Percentiles rank a stretch among this genome's conserved stretches.
phyloP scores from a whole-genome alignment of 2,797 vertebrate genomes.

The Pantherophis alleghaniensis region DNA sequence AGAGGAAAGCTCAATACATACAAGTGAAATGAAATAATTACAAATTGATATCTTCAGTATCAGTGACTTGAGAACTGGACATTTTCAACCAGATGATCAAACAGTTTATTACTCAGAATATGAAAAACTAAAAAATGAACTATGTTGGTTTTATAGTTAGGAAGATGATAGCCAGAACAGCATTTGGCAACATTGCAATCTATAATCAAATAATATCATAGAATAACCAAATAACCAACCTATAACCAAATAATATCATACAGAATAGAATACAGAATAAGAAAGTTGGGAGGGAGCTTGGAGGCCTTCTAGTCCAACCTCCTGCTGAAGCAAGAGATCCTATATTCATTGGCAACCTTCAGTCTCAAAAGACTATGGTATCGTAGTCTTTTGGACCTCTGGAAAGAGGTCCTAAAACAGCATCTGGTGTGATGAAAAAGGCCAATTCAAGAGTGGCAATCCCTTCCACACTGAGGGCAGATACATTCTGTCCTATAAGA shows the following conservation, averaged over 20 bases:
- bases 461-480: no score
- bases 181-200: neutral
- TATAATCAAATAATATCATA: neutral
- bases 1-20: neutral
- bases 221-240: neutral
- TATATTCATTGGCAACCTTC: no score
- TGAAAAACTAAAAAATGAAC: neutral
- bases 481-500: neutral
- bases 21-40: neutral
- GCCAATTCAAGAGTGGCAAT: no score
- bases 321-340: neutral
- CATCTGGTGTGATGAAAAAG: no score
- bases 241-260: neutral
- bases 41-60: neutral
- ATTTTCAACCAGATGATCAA: neutral
- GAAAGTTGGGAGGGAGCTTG: neutral
- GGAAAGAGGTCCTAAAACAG: no score
- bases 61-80: neutral
- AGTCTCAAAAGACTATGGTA: no score
- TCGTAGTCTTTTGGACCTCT: no score
- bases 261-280: neutral
- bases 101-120: neutral
- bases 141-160: neutral
- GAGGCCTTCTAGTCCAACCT: neutral
- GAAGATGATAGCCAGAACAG: neutral